These are phyloP conservation scores for Squalus acanthias DNA, from an alignment of 2,797 vertebrate genomes.

Conservation along the genomic window DNA sequence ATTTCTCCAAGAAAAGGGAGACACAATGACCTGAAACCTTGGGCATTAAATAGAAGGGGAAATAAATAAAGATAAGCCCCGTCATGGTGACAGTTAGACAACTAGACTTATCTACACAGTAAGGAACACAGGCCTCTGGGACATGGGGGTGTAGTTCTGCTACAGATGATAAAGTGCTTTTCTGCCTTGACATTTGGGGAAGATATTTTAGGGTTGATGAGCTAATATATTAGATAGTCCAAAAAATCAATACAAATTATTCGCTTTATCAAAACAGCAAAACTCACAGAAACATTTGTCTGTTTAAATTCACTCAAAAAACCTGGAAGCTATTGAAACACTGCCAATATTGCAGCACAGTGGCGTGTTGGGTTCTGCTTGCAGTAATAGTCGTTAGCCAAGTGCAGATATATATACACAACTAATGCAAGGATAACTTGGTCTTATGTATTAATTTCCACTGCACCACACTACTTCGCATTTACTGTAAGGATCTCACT, in stretches of 20 bases:
- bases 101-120: not conserved
- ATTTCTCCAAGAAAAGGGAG: not conserved
- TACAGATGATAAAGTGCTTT: not conserved
- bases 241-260: not conserved
- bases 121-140: not conserved
- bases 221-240: not conserved
- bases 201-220: not conserved
- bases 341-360: not conserved
- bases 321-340: not conserved
- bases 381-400: not conserved
- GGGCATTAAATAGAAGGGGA: not conserved
- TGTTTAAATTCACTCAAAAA: conserved; percentile 3
- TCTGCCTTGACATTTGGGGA: not conserved
- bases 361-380: not conserved
- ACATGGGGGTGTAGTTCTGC: not conserved
- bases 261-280: not conserved
- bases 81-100: not conserved
- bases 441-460: not conserved
- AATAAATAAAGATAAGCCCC: not conserved
- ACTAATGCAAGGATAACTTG: not conserved
- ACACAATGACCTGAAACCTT: not conserved
- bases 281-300: not conserved
- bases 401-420: no score
- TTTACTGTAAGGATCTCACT: not conserved
- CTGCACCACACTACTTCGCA: not conserved